phyloP scores from a whole-genome alignment of 92 coral and sea anemone genomes.

The Hydrozoanthus gracilis region DNA sequence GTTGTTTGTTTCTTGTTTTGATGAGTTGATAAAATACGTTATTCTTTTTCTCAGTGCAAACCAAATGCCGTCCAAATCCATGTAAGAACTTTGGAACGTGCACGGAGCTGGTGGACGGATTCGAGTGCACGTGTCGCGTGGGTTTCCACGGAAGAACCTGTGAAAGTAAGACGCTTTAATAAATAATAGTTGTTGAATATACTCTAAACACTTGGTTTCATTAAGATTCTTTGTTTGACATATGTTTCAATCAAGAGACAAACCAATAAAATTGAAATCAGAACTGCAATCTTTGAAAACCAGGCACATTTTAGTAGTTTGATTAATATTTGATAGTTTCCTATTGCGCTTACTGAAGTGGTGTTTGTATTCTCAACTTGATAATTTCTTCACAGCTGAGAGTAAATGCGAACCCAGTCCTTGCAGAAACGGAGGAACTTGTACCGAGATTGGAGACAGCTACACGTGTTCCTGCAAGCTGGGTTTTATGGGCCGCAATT shows the following conservation, averaged over 20 bases:
- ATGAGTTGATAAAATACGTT: not conserved
- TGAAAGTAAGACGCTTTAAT: constrained; percentile 64
- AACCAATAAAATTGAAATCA: no score
- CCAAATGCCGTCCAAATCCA: constrained; percentile 91
- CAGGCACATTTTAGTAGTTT: no score
- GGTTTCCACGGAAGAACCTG: constrained; percentile 96
- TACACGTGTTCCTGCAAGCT: constrained; percentile 81
- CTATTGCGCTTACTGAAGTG: not conserved
- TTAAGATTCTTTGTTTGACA: no score
- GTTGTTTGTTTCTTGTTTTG: not conserved
- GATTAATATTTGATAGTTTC: no score
- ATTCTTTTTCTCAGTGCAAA: constrained; percentile 62
- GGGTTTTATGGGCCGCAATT: constrained; percentile 92
- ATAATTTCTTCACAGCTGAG: constrained; percentile 64
- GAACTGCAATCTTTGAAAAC: no score
- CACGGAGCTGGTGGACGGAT: constrained; percentile 82
- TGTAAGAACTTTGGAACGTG: constrained; percentile 96
- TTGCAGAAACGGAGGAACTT: constrained; percentile 82
- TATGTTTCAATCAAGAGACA: no score
- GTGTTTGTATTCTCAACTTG: not conserved
- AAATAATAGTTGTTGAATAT: no score
- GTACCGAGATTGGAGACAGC: constrained; percentile 71
- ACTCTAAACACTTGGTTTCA: no score
- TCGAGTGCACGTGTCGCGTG: constrained; percentile 91
- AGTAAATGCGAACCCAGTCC: constrained; percentile 95